phyloP scores from a whole-genome alignment of 2,888 invertebrate genomes.

The Scaptodrosophila latifasciaeformis region DNA sequence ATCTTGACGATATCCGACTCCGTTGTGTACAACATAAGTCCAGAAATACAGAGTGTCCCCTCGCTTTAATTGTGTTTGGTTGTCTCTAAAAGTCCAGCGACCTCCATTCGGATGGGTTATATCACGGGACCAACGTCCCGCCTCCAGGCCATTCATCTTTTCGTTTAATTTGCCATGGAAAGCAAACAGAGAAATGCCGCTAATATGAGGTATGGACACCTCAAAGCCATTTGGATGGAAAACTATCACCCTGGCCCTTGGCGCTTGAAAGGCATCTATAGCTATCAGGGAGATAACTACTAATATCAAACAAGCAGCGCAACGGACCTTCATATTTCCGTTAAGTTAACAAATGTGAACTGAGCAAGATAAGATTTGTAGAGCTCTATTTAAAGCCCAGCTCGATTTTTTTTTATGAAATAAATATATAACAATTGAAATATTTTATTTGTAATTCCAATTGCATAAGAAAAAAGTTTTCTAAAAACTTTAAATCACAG shows the following conservation, averaged over 20 bases:
- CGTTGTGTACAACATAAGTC: conserved; percentile 83
- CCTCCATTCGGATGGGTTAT: conserved; percentile 79
- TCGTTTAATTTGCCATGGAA: conserved; percentile 85
- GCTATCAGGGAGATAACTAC: no score
- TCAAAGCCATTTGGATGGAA: conserved; percentile 77
- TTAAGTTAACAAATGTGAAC: no score
- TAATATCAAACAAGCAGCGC: no score
- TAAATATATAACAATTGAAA: no score
- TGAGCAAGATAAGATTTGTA: no score
- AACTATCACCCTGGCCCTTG: conserved; percentile 75
- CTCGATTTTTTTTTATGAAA: no score
- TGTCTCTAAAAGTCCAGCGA: conserved; percentile 82
- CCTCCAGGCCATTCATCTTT: conserved; percentile 82
- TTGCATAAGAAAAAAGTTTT: no score
- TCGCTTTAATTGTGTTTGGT: conserved; percentile 77
- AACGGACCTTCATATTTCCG: no score
- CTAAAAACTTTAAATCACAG: no score
- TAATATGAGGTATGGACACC: conserved; percentile 77
- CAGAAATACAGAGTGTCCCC: conserved; percentile 86
- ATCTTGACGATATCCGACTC: conserved; percentile 80
- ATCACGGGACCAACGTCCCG: conserved; percentile 81
- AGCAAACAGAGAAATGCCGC: conserved; percentile 83
- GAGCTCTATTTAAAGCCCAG: no score
- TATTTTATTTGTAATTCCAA: no score
- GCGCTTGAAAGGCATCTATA: conserved; percentile 75